Evolutionary conservation across 1,140 invertebrate genomes (phyloP), one percentile per base, ranked within the genome.

Genomic region (Papilio glaucus): DNA sequence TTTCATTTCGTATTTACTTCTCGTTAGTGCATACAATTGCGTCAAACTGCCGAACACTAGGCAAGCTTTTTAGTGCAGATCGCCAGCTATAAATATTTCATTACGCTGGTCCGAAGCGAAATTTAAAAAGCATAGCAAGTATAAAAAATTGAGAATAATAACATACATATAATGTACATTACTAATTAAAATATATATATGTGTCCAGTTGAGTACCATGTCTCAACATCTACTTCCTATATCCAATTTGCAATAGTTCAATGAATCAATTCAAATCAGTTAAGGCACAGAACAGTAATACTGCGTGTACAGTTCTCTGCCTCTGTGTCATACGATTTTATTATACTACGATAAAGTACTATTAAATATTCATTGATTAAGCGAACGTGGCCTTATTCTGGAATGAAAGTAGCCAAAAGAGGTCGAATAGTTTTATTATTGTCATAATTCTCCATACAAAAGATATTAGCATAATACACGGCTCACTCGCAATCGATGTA

Each of bases 1-100:
- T 21, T 65, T 65, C 18, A 12, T 65, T 65, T 41, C 62, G 15
- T 65, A 65, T 65, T 65, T 65, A 65, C 62, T 65, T 65, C 33
- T 65, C 33, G 39, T 37, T 65, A 65, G 37, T 15, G 61, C 15
- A 62, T 10, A 21, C 62, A 38, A 65, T 65, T 21, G 29, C 60
- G 6, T 39, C 6, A 65, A 21, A 15, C 61, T 37, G n/a, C 18
- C 33, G 15, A 57, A 26, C 49, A 57, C 49, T 57, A 24, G 21
- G 10, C 24, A 24, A 8, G 21, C 45, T 57, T 57, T 57, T 57
- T 33, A 33, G 49, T 57, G 8, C 13, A 18, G 42, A 57, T 57
- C 10, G 21, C 49, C 9, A 26, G 49, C 12, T 4, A 57, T 24
- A 57, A 57, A 57, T 57, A 57, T 24, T 57, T 57, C 13, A 57